Evolutionary conservation across 1,140 invertebrate genomes (phyloP), one percentile per base, ranked within the genome.

Genomic region (Pseudomyrmex cubaensis): DNA sequence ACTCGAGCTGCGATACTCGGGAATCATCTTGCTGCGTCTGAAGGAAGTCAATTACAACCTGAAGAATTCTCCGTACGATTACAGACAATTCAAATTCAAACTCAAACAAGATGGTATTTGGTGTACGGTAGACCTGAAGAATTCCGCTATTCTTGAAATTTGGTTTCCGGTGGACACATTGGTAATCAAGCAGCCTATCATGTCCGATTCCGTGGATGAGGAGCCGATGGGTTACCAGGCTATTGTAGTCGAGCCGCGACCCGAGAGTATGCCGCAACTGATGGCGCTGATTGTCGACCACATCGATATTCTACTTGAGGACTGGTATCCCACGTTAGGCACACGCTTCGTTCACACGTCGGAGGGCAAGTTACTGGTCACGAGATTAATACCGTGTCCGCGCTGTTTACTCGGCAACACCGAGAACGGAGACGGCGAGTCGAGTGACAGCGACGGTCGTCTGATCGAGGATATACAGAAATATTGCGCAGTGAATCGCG

Each of bases 261-360:
- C 96, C 57, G 97, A 97, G 94, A 96, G 96, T 85, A 96, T 98
- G 74, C 97, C 98, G 0, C 97, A 98, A 91, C 92, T 99, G 15
- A 92, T 99, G 62, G 97, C 98, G 0, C 93, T 99, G 17, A 96
- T 98, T n/a, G 98, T 99, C 0, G 98, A 99, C 93, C 98, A 99
- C 92, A 98, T 99, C 88, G 99, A 99, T 93, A 97, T 98, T 69
- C 94, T 99, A 25, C 94, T 99, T 0, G 99, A 99, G 93, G 99
- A 99, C 93, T 99, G 99, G 99, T 99, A 99, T 94, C 98, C 98
- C 0, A 98, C 98, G 0, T 94, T 99, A 62, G 97, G 99, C 7
- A 99, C 99, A 1, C 95, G 99, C 61, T 99, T 99, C 94, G 98
- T 99, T 1, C 99, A 99, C 91, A 99, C 98, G 0, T 99, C 98